phyloP scores from a whole-genome alignment of 2,113 vertebrate genomes.

The Ptychochromis oligacanthus region DNA sequence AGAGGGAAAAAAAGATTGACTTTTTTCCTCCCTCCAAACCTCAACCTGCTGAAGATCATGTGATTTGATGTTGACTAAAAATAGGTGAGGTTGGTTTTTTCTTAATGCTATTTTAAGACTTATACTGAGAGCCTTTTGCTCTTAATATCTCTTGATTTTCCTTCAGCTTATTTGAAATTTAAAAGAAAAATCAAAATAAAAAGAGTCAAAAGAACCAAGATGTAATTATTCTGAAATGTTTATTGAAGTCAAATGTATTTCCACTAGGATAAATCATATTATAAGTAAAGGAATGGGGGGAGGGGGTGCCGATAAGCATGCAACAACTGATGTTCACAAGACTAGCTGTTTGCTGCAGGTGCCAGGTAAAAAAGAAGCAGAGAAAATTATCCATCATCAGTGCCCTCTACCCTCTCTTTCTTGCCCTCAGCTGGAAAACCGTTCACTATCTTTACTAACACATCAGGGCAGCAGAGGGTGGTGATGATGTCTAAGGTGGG shows the following conservation, averaged over 20 bases:
- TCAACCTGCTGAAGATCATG: not conserved
- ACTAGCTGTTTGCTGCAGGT: slow-evolving; percentile 57
- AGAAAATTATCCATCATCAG: slow-evolving; percentile 1
- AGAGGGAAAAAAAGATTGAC: no score
- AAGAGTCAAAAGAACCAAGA: not conserved
- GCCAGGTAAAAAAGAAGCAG: slow-evolving; percentile 41
- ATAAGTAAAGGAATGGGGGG: slow-evolving; percentile 62
- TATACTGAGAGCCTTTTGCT: not conserved
- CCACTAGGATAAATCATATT: slow-evolving; percentile 68
- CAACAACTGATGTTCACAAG: slow-evolving; percentile 77
- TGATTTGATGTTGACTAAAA: not conserved
- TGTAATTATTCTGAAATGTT: slow-evolving; percentile 69
- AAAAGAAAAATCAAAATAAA: not conserved
- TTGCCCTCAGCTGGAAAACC: slow-evolving; percentile 39
- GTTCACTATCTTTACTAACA: slow-evolving; percentile 48
- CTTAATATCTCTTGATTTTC: not conserved
- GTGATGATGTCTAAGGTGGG: slow-evolving; percentile 31
- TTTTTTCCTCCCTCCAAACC: not conserved
- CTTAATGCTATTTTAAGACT: not conserved
- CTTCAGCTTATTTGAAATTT: not conserved
- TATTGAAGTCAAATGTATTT: slow-evolving; percentile 76
- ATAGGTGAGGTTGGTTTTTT: not conserved
- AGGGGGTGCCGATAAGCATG: slow-evolving; percentile 71
- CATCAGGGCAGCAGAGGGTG: slow-evolving; percentile 39
- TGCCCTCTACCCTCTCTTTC: not conserved